A percentile compares a stretch with the other conserved stretches of the same genome.
Evolutionary conservation across 1,140 invertebrate genomes (phyloP).

Genomic region (Drosophila arawakana): DNA sequence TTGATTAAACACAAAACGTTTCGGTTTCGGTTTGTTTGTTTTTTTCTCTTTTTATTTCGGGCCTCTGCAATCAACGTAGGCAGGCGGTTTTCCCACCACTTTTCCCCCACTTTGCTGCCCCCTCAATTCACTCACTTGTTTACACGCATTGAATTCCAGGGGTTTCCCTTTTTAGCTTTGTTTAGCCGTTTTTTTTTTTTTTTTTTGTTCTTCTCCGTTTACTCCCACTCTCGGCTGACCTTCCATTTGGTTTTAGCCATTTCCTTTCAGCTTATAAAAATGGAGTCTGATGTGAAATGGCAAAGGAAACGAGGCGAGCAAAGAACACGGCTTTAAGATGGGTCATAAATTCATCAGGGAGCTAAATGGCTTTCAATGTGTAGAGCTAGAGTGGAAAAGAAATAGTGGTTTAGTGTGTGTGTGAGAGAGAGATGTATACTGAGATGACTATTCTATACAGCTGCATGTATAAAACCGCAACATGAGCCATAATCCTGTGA

Average conservation of each 20-base stretch:
- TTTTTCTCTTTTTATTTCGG: slow-evolving; percentile 14
- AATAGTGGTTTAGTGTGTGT: slow-evolving; percentile 13
- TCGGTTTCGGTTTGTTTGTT: slow-evolving; percentile 54
- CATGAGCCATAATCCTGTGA: slow-evolving; percentile 63
- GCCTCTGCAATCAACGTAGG: slow-evolving; percentile 26
- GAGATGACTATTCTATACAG: slow-evolving; percentile 17
- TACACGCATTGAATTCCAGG: slow-evolving; percentile 57
- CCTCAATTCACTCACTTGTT: slow-evolving; percentile 25
- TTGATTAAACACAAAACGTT: slow-evolving; percentile 67
- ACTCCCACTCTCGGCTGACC: neutral
- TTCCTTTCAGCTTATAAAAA: slow-evolving; percentile 9
- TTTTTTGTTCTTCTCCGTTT: neutral
- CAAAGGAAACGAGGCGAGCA: neutral
- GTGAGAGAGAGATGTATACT: neutral
- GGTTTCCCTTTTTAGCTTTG: slow-evolving; percentile 29
- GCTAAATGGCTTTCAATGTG: slow-evolving; percentile 69
- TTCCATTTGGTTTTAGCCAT: neutral
- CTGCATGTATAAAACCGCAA: slow-evolving; percentile 69
- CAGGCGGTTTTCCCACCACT: neutral
- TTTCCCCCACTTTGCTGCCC: neutral
- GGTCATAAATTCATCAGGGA: slow-evolving; percentile 77
- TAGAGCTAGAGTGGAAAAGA: neutral
- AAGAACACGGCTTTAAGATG: slow-evolving; percentile 33
- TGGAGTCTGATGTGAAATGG: slow-evolving; percentile 8
- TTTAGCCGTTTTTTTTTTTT: slow-evolving; percentile 14